Percentiles rank a stretch among this genome's conserved stretches.
Evolutionary conservation across 2,888 invertebrate genomes (phyloP).

Genomic region (Tholera decimalis): DNA sequence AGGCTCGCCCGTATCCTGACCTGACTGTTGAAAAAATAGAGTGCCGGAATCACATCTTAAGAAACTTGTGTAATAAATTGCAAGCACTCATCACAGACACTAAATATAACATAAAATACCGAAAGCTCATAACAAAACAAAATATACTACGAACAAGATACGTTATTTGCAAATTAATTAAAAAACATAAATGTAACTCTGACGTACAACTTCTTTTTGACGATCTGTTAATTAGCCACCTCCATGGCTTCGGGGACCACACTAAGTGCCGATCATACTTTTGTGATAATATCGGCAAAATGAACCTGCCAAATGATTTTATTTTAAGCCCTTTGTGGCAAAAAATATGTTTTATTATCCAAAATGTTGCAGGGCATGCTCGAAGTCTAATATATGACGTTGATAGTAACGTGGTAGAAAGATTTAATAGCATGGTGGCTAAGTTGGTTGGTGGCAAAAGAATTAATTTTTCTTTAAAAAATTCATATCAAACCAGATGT

Average conservation of each 20-base stretch:
- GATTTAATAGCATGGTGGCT: too few relatives aligned
- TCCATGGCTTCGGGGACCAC: conserved; percentile 15
- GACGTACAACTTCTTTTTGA: conserved; percentile 15
- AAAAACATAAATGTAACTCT: conserved; percentile 4
- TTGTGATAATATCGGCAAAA: too few relatives aligned
- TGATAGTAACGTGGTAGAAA: too few relatives aligned
- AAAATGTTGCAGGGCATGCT: too few relatives aligned
- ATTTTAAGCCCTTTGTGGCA: too few relatives aligned
- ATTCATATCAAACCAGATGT: conserved; percentile 17
- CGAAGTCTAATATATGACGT: too few relatives aligned
- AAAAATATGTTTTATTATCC: too few relatives aligned
- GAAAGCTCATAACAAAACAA: not conserved
- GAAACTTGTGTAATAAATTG: conserved; percentile 10
- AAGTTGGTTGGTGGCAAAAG: conserved; percentile 20
- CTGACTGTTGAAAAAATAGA: conserved; percentile 13
- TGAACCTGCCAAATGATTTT: not conserved
- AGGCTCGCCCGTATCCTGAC: conserved; percentile 9
- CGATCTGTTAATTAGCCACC: conserved; percentile 2
- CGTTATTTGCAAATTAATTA: conserved; percentile 9
- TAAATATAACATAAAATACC: conserved; percentile 4
- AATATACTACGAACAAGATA: conserved; percentile 1
- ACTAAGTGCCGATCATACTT: too few relatives aligned
- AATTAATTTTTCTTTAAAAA: not conserved
- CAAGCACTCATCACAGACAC: conserved; percentile 8
- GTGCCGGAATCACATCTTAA: conserved; percentile 3